These are phyloP conservation scores for Schmidtea mediterranea DNA, from an alignment of 1,140 invertebrate species.

Conservation along the genomic window DNA sequence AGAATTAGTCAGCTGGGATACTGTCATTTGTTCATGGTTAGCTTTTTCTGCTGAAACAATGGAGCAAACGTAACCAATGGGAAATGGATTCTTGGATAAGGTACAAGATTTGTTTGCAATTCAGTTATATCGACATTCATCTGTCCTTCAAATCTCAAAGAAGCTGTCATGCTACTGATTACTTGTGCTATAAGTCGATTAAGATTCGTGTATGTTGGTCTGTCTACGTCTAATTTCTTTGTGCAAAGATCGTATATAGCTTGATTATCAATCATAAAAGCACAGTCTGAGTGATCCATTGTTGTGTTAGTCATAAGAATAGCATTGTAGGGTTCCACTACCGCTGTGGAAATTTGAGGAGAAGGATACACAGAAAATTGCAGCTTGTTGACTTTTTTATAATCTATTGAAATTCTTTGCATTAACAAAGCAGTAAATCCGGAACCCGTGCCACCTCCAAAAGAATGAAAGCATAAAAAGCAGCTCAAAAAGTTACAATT, in stretches of 20 bases:
- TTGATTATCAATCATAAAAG: constrained; percentile 47
- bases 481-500: neutral
- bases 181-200: constrained; percentile 30
- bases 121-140: constrained; percentile 44
- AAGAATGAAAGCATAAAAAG: constrained; percentile 3
- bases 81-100: constrained; percentile 32
- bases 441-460: constrained; percentile 4
- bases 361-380: constrained; percentile 3
- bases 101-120: constrained; percentile 31
- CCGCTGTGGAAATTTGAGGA: constrained; percentile 12
- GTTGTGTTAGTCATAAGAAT: constrained; percentile 21
- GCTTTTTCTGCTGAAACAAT: constrained; percentile 49
- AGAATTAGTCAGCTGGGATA: constrained; percentile 30
- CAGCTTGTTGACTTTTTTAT: neutral
- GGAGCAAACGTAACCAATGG: constrained; percentile 54
- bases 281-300: constrained; percentile 26
- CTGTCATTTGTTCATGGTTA: constrained; percentile 29
- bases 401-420: constrained; percentile 19
- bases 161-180: constrained; percentile 55
- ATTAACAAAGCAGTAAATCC: neutral
- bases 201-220: constrained; percentile 41
- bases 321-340: constrained; percentile 28
- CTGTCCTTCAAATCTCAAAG: constrained; percentile 36
- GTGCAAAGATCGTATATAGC: constrained; percentile 51
- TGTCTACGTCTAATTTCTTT: constrained; percentile 38